phyloP scores from a whole-genome alignment of 2,113 vertebrate species.

The Genyomyrus donnyi region DNA sequence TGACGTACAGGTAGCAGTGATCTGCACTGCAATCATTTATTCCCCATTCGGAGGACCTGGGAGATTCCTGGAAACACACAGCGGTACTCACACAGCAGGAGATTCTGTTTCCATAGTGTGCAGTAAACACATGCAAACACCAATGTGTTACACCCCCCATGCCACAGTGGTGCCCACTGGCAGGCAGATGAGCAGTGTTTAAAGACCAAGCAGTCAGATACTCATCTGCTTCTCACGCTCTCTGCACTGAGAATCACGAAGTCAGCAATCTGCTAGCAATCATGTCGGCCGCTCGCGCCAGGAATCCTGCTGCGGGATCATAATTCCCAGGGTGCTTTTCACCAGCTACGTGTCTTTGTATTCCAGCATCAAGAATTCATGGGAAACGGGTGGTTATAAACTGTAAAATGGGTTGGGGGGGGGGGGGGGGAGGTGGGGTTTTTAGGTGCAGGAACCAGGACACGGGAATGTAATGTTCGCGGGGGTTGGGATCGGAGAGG shows the following conservation, averaged over 20 bases:
- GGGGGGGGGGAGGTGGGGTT: background rate
- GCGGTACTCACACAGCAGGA: background rate
- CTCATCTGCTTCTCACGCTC: background rate
- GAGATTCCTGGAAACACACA: background rate
- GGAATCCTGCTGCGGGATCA: background rate
- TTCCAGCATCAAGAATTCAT: background rate
- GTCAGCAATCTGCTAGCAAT: background rate
- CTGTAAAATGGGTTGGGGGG: background rate
- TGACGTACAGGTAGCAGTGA: background rate
- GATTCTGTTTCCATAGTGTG: slow-evolving; percentile 1
- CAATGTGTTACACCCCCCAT: background rate
- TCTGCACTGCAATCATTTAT: background rate
- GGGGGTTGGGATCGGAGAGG: background rate
- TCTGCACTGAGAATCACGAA: background rate
- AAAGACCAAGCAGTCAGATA: background rate
- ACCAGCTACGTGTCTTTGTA: background rate
- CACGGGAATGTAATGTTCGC: background rate
- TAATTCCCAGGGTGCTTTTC: background rate
- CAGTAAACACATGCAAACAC: background rate
- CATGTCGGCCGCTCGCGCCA: background rate
- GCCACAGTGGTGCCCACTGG: background rate
- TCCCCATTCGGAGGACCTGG: background rate
- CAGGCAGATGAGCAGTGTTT: background rate
- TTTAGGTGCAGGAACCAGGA: background rate
- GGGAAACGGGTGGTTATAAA: background rate